phyloP scores from a whole-genome alignment of 2,888 invertebrate genomes.

The Cephus spinipes region DNA sequence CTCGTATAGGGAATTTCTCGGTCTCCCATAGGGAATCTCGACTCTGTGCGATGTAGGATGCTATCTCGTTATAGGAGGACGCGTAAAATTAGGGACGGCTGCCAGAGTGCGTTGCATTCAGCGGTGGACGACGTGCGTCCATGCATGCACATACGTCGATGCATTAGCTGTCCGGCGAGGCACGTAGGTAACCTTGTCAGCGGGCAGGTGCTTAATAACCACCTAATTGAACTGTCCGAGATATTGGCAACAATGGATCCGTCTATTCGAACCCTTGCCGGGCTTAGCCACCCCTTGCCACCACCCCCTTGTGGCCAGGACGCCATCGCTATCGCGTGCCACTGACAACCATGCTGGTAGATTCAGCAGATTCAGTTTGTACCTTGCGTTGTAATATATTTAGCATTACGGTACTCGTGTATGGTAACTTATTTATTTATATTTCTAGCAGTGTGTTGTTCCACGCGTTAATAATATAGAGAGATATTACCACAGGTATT shows the following conservation, averaged over 20 bases:
- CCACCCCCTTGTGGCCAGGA: not conserved
- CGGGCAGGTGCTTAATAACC: slow-evolving; percentile 53
- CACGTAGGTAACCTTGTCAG: slow-evolving; percentile 47
- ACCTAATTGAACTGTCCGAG: slow-evolving; percentile 56
- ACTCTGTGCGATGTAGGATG: not conserved
- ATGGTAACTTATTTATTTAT: too few relatives aligned
- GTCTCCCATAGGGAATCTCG: not conserved
- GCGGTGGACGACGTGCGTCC: not conserved
- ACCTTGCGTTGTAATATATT: not conserved
- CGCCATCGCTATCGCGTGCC: not conserved
- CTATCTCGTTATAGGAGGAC: not conserved
- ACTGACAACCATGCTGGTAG: not conserved
- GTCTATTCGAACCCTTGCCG: not conserved
- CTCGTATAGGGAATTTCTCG: not conserved
- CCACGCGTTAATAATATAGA: not conserved
- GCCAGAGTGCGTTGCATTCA: slow-evolving; percentile 1
- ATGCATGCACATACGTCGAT: slow-evolving; percentile 2
- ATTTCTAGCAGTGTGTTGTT: too few relatives aligned
- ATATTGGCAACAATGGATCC: slow-evolving; percentile 46
- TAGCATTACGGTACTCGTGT: not conserved
- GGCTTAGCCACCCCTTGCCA: not conserved
- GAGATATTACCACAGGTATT: not conserved
- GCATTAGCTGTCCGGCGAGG: slow-evolving; percentile 35
- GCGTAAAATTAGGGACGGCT: not conserved
- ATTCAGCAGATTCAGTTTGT: not conserved